A percentile compares a stretch with the other conserved stretches of the same genome.
phyloP scores from a whole-genome alignment of 2,888 invertebrate species.

The Cephus spinipes region DNA sequence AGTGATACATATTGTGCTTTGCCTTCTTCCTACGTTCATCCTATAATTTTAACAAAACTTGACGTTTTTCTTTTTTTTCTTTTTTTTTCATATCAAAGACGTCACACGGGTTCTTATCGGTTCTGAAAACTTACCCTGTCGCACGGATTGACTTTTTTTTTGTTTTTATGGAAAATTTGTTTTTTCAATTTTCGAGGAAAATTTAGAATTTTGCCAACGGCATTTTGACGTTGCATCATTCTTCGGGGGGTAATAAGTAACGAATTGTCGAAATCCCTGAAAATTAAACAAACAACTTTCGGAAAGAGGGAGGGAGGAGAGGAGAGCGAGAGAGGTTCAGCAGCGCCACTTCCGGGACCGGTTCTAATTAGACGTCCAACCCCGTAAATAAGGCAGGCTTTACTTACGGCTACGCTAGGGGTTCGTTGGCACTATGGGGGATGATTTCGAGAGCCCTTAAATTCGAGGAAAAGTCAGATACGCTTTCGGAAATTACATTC shows the following conservation, averaged over 20 bases:
- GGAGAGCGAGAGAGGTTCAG: neutral
- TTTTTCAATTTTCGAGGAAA: neutral
- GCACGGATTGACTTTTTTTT: neutral
- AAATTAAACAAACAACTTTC: constrained; percentile 33
- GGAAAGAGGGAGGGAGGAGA: neutral
- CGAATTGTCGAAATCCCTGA: constrained; percentile 36
- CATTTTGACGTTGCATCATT: neutral
- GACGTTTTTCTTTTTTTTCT: neutral
- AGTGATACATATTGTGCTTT: neutral
- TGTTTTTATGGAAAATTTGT: neutral
- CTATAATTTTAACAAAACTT: neutral
- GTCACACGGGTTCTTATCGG: too few species aligned
- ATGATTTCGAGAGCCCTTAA: neutral
- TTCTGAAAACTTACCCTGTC: neutral
- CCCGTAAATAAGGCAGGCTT: constrained; percentile 47
- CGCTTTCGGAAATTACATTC: neutral
- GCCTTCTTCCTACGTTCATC: neutral
- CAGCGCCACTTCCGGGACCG: constrained; percentile 28
- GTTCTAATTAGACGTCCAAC: constrained; percentile 47
- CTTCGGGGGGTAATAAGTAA: constrained; percentile 21
- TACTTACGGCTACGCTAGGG: neutral
- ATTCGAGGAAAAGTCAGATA: neutral
- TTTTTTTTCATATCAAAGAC: neutral
- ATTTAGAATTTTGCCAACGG: neutral
- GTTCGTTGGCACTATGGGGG: neutral